Conservation (phyloP, 2,797 vertebrate genomes). For the Crenuchus spilurus region DNA sequence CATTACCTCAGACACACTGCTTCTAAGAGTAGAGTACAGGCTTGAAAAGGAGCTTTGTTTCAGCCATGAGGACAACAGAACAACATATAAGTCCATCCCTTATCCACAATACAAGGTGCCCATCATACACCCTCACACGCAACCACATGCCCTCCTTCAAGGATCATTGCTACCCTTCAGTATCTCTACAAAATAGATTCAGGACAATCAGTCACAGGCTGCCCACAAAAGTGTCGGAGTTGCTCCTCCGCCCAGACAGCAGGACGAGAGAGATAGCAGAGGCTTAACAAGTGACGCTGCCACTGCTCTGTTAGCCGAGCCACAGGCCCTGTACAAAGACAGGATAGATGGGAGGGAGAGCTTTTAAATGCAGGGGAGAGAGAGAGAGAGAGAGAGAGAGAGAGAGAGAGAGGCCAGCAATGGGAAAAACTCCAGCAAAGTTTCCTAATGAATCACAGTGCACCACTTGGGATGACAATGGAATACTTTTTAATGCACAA, state of each 20-base stretch:
- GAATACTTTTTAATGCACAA: not conserved
- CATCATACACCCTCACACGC: not conserved
- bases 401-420: slow-evolving; percentile 22
- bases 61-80: slow-evolving; percentile 38
- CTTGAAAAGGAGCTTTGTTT: slow-evolving; percentile 40
- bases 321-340: slow-evolving; percentile 21
- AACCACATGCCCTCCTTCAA: not conserved
- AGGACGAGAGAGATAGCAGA: slow-evolving; percentile 37
- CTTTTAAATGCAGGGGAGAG: slow-evolving; percentile 32
- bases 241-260: slow-evolving; percentile 35
- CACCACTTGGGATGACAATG: slow-evolving; percentile 28
- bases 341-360: slow-evolving; percentile 24
- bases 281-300: slow-evolving; percentile 49
- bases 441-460: slow-evolving; percentile 44
- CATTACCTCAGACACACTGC: slow-evolving; percentile 32
- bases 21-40: slow-evolving; percentile 29
- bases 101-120: slow-evolving; percentile 40
- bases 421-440: not conserved
- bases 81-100: not conserved
- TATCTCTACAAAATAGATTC: slow-evolving; percentile 44
- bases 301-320: slow-evolving; percentile 22
- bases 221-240: slow-evolving; percentile 47
- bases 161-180: slow-evolving; percentile 25
- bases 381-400: not conserved
- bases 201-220: slow-evolving; percentile 44